Conservation (phyloP, 64 coral and sea anemone genomes). For the Montipora efflorescens region DNA sequence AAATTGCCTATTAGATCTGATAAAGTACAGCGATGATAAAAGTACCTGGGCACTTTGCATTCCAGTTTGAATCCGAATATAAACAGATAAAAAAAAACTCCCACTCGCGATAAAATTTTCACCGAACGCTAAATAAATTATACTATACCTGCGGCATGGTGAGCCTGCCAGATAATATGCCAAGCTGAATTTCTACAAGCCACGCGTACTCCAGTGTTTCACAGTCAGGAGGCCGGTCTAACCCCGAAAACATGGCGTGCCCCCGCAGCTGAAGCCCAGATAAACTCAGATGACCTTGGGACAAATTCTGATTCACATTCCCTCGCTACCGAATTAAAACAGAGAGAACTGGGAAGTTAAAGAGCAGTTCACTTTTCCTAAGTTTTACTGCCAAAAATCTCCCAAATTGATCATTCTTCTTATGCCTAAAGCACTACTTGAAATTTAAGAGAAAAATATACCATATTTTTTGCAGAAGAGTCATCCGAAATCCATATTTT, state of each 20-base stretch:
- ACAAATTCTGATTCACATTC: slow-evolving; percentile 66
- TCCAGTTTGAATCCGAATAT: neutral
- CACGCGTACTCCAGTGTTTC: slow-evolving; percentile 97
- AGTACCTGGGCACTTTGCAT: neutral
- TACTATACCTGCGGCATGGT: slow-evolving; percentile 90
- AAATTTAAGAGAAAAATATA: no score
- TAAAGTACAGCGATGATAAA: no score
- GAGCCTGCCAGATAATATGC: slow-evolving; percentile 89
- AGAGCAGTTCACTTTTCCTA: no score
- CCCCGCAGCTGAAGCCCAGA: slow-evolving; percentile 95
- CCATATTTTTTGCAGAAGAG: no score
- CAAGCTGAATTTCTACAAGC: slow-evolving; percentile 94
- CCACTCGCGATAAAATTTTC: neutral
- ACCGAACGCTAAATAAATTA: neutral
- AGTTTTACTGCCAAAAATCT: no score
- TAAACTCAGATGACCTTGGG: slow-evolving; percentile 87
- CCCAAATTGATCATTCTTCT: no score
- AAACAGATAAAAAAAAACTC: neutral
- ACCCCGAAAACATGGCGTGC: slow-evolving; percentile 95
- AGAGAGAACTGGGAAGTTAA: neutral
- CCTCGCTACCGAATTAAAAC: slow-evolving; percentile 73
- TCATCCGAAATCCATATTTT: no score
- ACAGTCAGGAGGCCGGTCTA: slow-evolving; percentile 76
- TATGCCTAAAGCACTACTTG: no score
- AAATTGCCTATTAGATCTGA: no score